Evolutionary conservation across 2,113 vertebrate genomes (phyloP).

Genomic region (Corythornis cristatus): DNA sequence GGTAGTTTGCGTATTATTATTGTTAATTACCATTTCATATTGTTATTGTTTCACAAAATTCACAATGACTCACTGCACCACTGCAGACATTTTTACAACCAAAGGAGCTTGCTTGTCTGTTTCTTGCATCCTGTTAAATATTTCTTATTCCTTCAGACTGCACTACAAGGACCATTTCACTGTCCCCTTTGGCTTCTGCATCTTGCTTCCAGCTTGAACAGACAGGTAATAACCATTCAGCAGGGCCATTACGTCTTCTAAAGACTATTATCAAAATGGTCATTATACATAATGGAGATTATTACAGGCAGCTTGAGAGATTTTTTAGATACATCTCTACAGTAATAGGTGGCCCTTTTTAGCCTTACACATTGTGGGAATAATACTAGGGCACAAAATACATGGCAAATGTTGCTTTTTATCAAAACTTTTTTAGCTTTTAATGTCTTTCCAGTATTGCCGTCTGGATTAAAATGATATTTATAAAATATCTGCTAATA

Average conservation of each 20-base stretch:
- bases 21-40: constrained; percentile 22
- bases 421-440: constrained; percentile 68
- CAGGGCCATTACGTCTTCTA: constrained; percentile 82
- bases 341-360: constrained; percentile 81
- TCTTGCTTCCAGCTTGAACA: constrained; percentile 82
- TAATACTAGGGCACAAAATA: constrained; percentile 71
- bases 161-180: constrained; percentile 80
- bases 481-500: constrained; percentile 59
- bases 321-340: constrained; percentile 84
- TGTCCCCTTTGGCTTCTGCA: constrained; percentile 82
- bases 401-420: constrained; percentile 70
- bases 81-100: constrained; percentile 48
- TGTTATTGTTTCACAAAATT: constrained; percentile 71
- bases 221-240: constrained; percentile 86
- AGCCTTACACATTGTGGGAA: constrained; percentile 71
- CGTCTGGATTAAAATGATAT: constrained; percentile 68
- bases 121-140: constrained; percentile 80
- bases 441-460: constrained; percentile 58
- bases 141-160: constrained; percentile 81
- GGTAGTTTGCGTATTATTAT: constrained; percentile 49
- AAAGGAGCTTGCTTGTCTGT: constrained; percentile 73
- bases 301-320: constrained; percentile 86
- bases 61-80: constrained; percentile 34
- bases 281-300: constrained; percentile 90
- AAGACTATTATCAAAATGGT: constrained; percentile 89